Evolutionary conservation across 2,888 invertebrate genomes (phyloP).

Genomic region (Eupelmus urozonus): DNA sequence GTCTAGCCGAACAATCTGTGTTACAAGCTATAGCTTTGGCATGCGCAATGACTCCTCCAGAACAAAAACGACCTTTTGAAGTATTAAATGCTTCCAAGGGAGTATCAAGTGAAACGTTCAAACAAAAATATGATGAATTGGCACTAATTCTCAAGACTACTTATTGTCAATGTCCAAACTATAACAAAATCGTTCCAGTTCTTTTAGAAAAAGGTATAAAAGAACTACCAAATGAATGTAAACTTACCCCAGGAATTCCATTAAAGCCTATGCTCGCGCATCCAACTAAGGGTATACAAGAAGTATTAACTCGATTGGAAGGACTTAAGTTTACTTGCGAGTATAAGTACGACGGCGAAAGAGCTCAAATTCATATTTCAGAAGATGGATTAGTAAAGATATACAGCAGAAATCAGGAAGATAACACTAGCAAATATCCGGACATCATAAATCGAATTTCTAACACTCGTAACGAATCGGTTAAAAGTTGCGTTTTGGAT

Average conservation of each 20-base stretch:
- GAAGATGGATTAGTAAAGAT: slow-evolving; percentile 86
- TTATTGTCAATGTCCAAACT: slow-evolving; percentile 98
- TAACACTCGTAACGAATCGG: slow-evolving; percentile 79
- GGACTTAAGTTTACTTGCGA: slow-evolving; percentile 96
- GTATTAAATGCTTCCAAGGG: slow-evolving; percentile 83
- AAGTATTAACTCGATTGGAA: slow-evolving; percentile 89
- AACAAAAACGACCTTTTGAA: slow-evolving; percentile 82
- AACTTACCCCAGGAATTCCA: slow-evolving; percentile 93
- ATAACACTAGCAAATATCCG: slow-evolving; percentile 96
- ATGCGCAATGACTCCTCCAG: slow-evolving; percentile 87
- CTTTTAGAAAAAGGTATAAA: slow-evolving; percentile 87
- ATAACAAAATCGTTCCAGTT: slow-evolving; percentile 89
- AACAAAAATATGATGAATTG: slow-evolving; percentile 86
- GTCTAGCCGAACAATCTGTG: slow-evolving; percentile 97
- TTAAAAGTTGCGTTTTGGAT: slow-evolving; percentile 93
- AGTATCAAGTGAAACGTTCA: slow-evolving; percentile 84
- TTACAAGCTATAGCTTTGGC: slow-evolving; percentile 91
- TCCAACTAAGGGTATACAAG: slow-evolving; percentile 95
- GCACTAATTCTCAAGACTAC: slow-evolving; percentile 92
- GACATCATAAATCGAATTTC: slow-evolving; percentile 89
- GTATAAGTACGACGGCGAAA: slow-evolving; percentile 99
- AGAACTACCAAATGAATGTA: slow-evolving; percentile 88
- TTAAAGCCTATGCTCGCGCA: slow-evolving; percentile 99
- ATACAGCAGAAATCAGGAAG: slow-evolving; percentile 97
- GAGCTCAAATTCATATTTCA: slow-evolving; percentile 90